Base-by-base conservation (phyloP, 2,888 invertebrate species). In the Agrotis puta region DNA sequence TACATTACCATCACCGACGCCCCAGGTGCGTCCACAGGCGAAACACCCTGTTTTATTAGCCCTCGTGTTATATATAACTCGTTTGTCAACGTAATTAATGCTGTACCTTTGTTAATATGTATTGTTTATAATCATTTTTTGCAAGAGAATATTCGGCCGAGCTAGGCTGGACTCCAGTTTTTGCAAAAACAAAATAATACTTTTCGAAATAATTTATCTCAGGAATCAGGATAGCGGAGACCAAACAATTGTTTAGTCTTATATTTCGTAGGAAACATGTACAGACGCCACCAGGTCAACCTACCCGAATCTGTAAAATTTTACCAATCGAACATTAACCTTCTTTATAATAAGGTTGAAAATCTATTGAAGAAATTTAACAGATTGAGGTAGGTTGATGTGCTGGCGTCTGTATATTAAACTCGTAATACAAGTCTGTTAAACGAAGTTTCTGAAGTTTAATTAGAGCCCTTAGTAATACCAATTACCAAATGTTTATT, bases 11-110 rank as follows among this genome's bases (percentile, higher is more conserved):
- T 82, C 86, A 81, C 68, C 69, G 79, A 59, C 74, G 83, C 78
- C 84, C 70, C 86, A 85, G 85, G 82, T 86, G 87, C 79, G 85
- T 75, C 76, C 62, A 76, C 65, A 66, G 76, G 80, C 70, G 72
- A 82, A 81, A 82, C 82, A 82, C 84, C 83, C 80, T 84, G 83
- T 88, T 88, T 89, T 89, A 87, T 87, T 85, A 85, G 81, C 73
- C 71, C 72, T 70, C 71, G 67, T 72, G 81, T 74, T 80, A 81
- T 82, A 74, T 81, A 81, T 76, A 74, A 79, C 83, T 77, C 83
- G 84, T 85, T 87, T 85, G 82, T 82, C 84, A 87, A 83, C 83
- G 65, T 82, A 81, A 85, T 86, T 83, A 83, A 81, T 79, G 78
- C 68, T 65, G 63, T 63, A 57, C 80, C 68, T 79, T 79, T 79